Conservation (phyloP, 2,888 invertebrate species). For the Papilio gigon region DNA sequence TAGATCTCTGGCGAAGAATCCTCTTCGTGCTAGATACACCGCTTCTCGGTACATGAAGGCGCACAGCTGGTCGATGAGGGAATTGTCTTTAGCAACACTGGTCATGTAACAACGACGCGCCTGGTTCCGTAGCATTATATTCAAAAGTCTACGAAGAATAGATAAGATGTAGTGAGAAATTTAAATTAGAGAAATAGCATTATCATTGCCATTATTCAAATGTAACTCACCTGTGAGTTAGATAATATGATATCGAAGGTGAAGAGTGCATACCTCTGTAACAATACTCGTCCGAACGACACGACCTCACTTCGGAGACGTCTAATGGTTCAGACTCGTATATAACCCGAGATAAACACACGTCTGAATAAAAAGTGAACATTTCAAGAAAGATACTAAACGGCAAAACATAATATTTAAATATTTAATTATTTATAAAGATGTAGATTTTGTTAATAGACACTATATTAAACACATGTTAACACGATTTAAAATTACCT, state of each 20-base stretch:
- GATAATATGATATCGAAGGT: conserved; percentile 48
- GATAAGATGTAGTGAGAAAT: not conserved
- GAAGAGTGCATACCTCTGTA: conserved; percentile 40
- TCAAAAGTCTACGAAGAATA: conserved; percentile 43
- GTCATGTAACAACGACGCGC: conserved; percentile 49
- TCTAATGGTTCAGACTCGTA: conserved; percentile 45
- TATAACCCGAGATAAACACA: conserved; percentile 46
- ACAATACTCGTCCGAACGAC: conserved; percentile 46
- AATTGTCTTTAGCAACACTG: conserved; percentile 44
- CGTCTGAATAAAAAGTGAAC: conserved; percentile 41
- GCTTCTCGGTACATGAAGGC: conserved; percentile 53
- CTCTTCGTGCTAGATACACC: conserved; percentile 51
- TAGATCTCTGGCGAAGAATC: conserved; percentile 51
- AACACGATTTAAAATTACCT: too few relatives aligned
- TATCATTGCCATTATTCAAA: too few relatives aligned
- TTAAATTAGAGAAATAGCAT: too few relatives aligned
- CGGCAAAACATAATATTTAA: not conserved
- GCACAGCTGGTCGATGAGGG: conserved; percentile 48
- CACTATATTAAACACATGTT: too few relatives aligned
- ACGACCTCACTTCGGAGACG: conserved; percentile 40
- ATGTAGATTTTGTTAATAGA: too few relatives aligned
- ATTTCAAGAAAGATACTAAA: not conserved
- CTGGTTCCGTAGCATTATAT: conserved; percentile 45
- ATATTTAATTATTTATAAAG: too few relatives aligned
- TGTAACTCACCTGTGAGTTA: conserved; percentile 50